Evolutionary conservation across 2,888 invertebrate genomes (phyloP).

Genomic region (Drosophila subquinaria): DNA sequence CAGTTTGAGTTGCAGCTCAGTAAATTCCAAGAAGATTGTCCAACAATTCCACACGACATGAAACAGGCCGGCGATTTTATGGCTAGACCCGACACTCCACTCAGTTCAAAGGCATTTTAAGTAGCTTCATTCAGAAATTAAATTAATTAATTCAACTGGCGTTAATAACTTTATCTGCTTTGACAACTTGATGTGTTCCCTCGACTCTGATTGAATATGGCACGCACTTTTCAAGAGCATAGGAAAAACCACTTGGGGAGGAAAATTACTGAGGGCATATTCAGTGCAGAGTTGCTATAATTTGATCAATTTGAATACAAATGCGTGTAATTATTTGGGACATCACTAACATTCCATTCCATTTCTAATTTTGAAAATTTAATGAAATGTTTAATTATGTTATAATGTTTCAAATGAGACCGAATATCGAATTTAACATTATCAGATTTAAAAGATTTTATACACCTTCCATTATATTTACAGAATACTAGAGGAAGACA

Average conservation of each 20-base stretch:
- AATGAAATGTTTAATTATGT: no score
- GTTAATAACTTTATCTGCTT: slow-evolving; percentile 65
- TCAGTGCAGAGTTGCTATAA: background rate
- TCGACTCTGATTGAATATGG: slow-evolving; percentile 42
- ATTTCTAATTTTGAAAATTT: no score
- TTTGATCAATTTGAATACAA: background rate
- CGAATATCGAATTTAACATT: background rate
- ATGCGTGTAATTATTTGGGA: background rate
- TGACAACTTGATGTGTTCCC: slow-evolving; percentile 55
- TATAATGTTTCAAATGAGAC: no score
- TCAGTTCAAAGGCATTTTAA: slow-evolving; percentile 31
- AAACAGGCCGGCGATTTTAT: slow-evolving; percentile 24
- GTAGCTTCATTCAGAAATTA: slow-evolving; percentile 51
- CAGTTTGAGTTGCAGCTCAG: slow-evolving; percentile 13
- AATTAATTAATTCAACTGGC: slow-evolving; percentile 61
- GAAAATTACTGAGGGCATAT: slow-evolving; percentile 3
- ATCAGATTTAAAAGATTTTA: background rate
- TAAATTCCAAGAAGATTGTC: slow-evolving; percentile 43
- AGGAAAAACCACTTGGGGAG: background rate
- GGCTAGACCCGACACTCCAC: slow-evolving; percentile 2
- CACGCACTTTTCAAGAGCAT: slow-evolving; percentile 24
- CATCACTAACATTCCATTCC: background rate
- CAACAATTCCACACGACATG: slow-evolving; percentile 33
- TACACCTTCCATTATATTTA: background rate
- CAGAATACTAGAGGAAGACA: no score